phyloP scores from a whole-genome alignment of 2,888 invertebrate species.

The Drosophila cognata region DNA sequence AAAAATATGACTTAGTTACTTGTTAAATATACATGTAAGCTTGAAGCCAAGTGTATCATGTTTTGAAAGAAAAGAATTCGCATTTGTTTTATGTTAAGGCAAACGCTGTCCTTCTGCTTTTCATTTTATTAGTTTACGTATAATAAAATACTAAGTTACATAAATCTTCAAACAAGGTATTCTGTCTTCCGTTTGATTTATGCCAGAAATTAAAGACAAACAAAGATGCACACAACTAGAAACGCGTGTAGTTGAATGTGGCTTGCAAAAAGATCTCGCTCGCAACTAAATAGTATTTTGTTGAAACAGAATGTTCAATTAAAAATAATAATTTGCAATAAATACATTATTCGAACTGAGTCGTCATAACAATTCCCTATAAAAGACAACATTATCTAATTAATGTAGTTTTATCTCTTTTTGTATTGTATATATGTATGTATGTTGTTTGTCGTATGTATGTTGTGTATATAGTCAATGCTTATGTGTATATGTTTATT shows the following conservation, averaged over 20 bases:
- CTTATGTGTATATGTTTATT: constrained; percentile 41
- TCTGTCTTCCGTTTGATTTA: constrained; percentile 61
- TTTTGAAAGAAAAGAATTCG: constrained; percentile 29
- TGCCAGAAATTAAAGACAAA: constrained; percentile 64
- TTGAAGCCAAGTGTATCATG: not conserved
- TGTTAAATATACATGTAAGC: not conserved
- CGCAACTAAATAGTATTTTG: constrained; percentile 66
- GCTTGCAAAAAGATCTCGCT: constrained; percentile 73
- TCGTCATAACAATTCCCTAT: constrained; percentile 76
- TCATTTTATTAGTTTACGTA: constrained; percentile 84
- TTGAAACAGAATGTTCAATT: constrained; percentile 49
- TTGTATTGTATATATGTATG: constrained; percentile 36
- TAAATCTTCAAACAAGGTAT: constrained; percentile 73
- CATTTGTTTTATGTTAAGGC: constrained; percentile 80
- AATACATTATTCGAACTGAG: constrained; percentile 66
- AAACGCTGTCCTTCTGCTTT: constrained; percentile 85
- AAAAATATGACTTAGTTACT: not conserved
- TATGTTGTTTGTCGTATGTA: constrained; percentile 27
- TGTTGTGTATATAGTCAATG: constrained; percentile 55
- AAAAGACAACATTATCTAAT: constrained; percentile 79
- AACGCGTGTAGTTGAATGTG: constrained; percentile 15
- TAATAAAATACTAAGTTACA: constrained; percentile 85
- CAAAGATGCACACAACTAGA: constrained; percentile 73
- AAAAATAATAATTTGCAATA: constrained; percentile 64
- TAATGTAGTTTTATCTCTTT: constrained; percentile 45